Evolutionary conservation across 1,140 invertebrate genomes (phyloP).

Genomic region (Cyclina sinensis): DNA sequence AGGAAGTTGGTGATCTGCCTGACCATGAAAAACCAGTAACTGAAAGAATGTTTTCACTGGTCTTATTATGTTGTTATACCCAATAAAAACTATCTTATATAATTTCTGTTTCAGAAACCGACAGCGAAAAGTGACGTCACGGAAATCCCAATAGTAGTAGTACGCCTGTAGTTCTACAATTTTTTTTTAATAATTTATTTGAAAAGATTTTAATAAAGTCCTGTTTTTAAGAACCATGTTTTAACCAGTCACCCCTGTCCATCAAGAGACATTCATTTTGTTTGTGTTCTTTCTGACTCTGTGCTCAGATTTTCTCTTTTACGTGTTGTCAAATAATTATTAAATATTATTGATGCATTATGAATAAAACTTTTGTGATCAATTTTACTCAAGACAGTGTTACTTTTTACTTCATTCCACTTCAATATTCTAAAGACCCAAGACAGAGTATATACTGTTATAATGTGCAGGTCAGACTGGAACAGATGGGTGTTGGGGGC

Average conservation of each 20-base stretch:
- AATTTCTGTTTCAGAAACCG: slow-evolving; percentile 88
- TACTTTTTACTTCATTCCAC: too few species aligned
- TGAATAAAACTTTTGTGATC: slow-evolving; percentile 4
- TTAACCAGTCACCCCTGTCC: background rate
- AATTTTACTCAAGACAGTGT: background rate
- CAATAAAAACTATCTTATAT: too few species aligned
- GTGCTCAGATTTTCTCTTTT: too few species aligned
- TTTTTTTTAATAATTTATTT: slow-evolving; percentile 40
- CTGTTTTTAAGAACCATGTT: slow-evolving; percentile 34
- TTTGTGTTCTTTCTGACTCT: background rate
- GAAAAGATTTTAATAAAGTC: slow-evolving; percentile 10
- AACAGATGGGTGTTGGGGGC: too few species aligned
- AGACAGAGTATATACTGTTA: too few species aligned
- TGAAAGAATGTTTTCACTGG: too few species aligned
- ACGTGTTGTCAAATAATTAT: too few species aligned
- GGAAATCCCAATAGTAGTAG: slow-evolving; percentile 92
- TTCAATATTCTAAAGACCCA: too few species aligned
- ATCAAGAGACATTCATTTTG: background rate
- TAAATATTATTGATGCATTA: background rate
- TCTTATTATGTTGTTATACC: too few species aligned
- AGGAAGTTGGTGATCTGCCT: too few species aligned
- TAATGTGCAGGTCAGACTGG: too few species aligned
- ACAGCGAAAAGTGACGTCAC: slow-evolving; percentile 93
- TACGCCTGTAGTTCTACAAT: background rate
- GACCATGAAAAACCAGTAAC: too few species aligned